Base-by-base conservation (phyloP, 2,113 vertebrate species). In the Papio anubis region DNA sequence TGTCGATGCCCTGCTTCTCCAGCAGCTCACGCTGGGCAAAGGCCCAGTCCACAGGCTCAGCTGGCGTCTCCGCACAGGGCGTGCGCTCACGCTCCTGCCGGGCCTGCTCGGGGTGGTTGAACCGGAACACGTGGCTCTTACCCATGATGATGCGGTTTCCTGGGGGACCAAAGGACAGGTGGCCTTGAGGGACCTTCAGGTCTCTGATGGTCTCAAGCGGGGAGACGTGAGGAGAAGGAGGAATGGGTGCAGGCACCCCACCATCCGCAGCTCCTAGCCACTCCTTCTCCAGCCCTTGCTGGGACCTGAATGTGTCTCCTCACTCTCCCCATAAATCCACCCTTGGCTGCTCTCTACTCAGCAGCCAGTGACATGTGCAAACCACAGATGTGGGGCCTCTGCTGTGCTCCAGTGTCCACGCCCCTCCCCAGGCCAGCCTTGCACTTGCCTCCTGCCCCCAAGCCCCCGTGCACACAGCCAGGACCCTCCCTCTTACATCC, bases 81-180 rank as follows among this genome's bases (percentile, higher is more conserved):
- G 99, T 99, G 91, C 99, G 98, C 97, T 99, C 99, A 9, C 99
- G 99, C 98, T 99, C 99, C 38, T 99, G 99, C 5, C 99, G 98
- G 0, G 99, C 99, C 98, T 99, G 99, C 97, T 99, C 99, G 0
- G 99, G 99, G 98, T 99, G 99, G 98, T 99, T 99, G 98, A 99
- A 99, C n/a, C 99, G 99, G 98, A 99, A 99, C 45, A 99, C 99
- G 0, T 99, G 99, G 98, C 99, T 99, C 98, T 99, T 99, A 0
- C 99, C 99, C 99, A 99, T 99, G 98, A 99, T 99, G 98, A 99
- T 99, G 82, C 99, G 99, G 89, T 99, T 99, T 88, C 99, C 99
- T 99, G 96, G 59, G n/a, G 40, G 8, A 40, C 4, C 9, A 55
- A 45, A 1, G 0, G 4, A 1, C 12, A 57, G 78, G 96, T 9